Evolutionary conservation across 2,888 invertebrate species (phyloP).

Genomic region (Ephialtes manifestator): DNA sequence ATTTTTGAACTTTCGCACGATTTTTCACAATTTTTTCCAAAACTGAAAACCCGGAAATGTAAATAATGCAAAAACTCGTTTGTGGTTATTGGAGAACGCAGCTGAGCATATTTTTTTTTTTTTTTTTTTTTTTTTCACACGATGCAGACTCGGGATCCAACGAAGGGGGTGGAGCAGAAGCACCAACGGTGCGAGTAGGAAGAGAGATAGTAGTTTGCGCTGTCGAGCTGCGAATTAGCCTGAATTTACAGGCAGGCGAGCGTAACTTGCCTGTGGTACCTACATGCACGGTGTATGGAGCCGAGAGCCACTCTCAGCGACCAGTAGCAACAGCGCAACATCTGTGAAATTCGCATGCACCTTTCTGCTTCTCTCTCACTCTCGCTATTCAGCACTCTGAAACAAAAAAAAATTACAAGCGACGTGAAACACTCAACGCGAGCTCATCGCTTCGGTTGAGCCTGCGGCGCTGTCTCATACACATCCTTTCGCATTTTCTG

Average conservation of each 20-base stretch:
- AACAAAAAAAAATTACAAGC: slow-evolving; percentile 47
- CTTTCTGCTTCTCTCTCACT: slow-evolving; percentile 36
- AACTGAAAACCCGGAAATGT: slow-evolving; percentile 30
- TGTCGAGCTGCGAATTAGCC: slow-evolving; percentile 72
- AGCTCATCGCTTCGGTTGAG: slow-evolving; percentile 26
- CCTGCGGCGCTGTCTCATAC: slow-evolving; percentile 2
- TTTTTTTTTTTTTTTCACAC: slow-evolving; percentile 50
- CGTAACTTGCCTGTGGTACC: slow-evolving; percentile 59
- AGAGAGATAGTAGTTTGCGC: slow-evolving; percentile 70
- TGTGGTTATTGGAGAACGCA: slow-evolving; percentile 62
- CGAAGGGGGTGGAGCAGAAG: background rate
- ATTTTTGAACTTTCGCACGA: background rate
- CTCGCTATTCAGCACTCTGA: slow-evolving; percentile 1
- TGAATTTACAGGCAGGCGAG: slow-evolving; percentile 71
- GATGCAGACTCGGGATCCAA: slow-evolving; percentile 17
- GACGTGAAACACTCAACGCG: slow-evolving; percentile 49
- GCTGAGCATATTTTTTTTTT: slow-evolving; percentile 59
- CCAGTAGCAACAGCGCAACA: slow-evolving; percentile 65
- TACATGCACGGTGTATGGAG: slow-evolving; percentile 47
- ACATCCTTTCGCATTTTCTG: background rate
- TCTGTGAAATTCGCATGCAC: slow-evolving; percentile 72
- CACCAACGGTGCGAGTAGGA: slow-evolving; percentile 36
- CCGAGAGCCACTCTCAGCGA: slow-evolving; percentile 53
- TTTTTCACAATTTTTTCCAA: background rate
- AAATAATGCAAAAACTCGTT: slow-evolving; percentile 63